Evolutionary conservation across 2,113 vertebrate species (phyloP).

Genomic region (Zosterops hypoxanthus): DNA sequence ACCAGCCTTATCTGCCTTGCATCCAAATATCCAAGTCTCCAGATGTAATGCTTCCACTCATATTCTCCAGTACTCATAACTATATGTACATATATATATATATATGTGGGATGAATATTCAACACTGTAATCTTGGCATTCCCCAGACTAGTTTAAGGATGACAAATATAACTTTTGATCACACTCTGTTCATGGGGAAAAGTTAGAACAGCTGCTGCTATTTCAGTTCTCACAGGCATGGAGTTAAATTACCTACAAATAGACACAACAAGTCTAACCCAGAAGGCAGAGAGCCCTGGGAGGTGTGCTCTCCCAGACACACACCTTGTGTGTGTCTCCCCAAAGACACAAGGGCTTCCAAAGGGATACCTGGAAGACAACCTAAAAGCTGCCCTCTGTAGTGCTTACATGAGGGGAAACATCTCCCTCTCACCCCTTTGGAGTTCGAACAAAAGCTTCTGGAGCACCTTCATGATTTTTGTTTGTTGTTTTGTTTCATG

Average conservation of each 20-base stretch:
- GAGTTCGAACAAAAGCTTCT: not conserved
- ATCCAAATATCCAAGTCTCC: not conserved
- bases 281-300: not conserved
- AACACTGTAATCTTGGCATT: not conserved
- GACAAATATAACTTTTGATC: constrained; percentile 37
- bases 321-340: not conserved
- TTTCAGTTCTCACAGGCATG: not conserved
- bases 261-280: not conserved
- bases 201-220: constrained; percentile 41
- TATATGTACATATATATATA: not conserved
- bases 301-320: not conserved
- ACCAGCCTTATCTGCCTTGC: not conserved
- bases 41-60: not conserved
- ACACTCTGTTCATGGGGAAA: not conserved
- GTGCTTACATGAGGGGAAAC: not conserved
- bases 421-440: not conserved
- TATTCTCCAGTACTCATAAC: not conserved
- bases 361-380: not conserved
- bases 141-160: not conserved
- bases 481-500: not conserved
- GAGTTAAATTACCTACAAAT: constrained; percentile 9
- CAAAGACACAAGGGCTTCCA: not conserved
- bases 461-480: not conserved
- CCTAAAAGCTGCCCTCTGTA: not conserved
- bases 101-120: not conserved